Conservation (phyloP, 2,113 vertebrate genomes). For the Pavo muticus region DNA sequence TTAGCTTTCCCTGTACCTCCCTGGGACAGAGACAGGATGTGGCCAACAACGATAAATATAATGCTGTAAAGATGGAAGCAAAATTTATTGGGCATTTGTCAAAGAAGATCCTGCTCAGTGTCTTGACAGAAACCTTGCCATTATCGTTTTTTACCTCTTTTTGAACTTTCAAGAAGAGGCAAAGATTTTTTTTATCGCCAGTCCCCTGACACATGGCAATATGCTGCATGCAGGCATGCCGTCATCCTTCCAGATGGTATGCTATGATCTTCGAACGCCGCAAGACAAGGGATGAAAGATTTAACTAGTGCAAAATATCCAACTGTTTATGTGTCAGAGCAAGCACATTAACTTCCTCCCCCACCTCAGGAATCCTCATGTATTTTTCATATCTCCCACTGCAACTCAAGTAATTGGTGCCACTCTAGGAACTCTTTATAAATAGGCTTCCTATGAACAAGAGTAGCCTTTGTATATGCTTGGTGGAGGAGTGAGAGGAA, state of each 20-base stretch:
- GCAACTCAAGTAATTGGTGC: not conserved
- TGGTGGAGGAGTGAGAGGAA: not conserved
- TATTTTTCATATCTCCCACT: not conserved
- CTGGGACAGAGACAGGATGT: not conserved
- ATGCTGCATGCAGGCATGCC: accelerated
- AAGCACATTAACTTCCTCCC: not conserved
- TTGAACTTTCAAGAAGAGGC: not conserved
- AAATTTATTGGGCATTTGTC: not conserved
- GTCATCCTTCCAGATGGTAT: not conserved
- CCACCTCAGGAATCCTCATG: not conserved
- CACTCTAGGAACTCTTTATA: not conserved
- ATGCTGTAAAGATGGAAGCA: not conserved
- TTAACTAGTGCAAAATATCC: not conserved
- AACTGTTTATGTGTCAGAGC: not conserved
- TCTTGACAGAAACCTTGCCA: not conserved
- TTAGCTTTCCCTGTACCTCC: not conserved
- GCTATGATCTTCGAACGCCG: not conserved
- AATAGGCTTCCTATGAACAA: not conserved
- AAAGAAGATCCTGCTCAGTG: not conserved
- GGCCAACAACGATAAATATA: not conserved
- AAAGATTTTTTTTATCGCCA: not conserved
- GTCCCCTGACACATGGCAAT: not conserved
- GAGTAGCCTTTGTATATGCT: not conserved
- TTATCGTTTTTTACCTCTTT: not conserved
- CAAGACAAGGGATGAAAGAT: not conserved